These are phyloP conservation scores for Genyomyrus donnyi DNA, from an alignment of 2,113 vertebrate species.

Conservation along the genomic window DNA sequence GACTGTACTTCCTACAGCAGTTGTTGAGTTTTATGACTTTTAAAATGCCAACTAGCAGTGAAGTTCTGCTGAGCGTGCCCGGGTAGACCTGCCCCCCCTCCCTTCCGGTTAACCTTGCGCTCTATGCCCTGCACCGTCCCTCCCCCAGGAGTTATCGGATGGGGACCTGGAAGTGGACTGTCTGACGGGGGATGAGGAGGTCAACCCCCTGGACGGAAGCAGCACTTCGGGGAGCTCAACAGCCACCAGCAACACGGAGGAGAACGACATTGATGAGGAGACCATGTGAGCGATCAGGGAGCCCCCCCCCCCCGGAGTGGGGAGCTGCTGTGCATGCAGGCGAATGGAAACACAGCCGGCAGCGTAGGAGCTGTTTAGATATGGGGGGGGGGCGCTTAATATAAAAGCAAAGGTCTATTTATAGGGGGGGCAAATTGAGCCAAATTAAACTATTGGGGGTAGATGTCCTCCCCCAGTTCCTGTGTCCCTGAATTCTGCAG, in stretches of 20 bases:
- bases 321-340: not conserved
- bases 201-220: conserved; percentile 88
- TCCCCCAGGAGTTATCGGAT: conserved; percentile 79
- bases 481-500: not conserved
- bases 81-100: not conserved
- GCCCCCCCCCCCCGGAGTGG: too few relatives aligned
- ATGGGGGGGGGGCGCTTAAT: not conserved
- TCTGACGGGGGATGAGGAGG: conserved; percentile 85
- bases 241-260: conserved; percentile 95
- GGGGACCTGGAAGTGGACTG: conserved; percentile 90
- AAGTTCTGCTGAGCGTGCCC: not conserved
- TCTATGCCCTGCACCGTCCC: not conserved
- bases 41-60: not conserved
- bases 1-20: not conserved
- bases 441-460: not conserved
- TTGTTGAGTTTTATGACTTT: not conserved
- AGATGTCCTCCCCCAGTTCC: not conserved
- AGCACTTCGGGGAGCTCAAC: conserved; percentile 95
- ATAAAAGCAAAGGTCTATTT: not conserved
- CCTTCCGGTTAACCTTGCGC: not conserved
- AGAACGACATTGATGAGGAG: conserved; percentile 97
- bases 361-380: not conserved
- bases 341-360: not conserved
- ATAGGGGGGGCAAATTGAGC: not conserved
- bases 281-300: conserved; percentile 71